Evolutionary conservation across 2,113 vertebrate genomes (phyloP), one percentile per base, ranked within the genome.

Genomic region (Aldabrachelys gigantea): DNA sequence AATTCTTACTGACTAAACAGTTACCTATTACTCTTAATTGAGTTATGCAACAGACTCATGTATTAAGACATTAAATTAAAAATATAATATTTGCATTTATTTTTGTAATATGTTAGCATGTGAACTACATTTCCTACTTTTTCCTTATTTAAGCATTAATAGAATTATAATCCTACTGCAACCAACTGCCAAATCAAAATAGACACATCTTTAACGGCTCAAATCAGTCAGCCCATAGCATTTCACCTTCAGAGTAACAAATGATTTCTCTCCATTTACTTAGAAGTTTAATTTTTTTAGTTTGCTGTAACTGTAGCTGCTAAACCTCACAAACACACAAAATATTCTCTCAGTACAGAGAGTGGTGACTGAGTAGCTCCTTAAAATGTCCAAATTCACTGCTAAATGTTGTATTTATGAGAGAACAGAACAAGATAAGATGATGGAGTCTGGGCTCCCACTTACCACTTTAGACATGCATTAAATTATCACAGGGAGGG

Each of bases 1-100:
- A 56, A 82, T 8, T 94, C 65, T 86, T 91, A 62, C 31, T 85
- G 53, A 86, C 83, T 86, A 44, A 92, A 82, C 47, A 91, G 89
- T 80, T 76, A 80, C 75, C 78, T 47, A 86, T 86, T 92, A 35
- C 47, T 47, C 65, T 83, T 89, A 94, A 93, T 82, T 49, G 2
- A 84, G 2, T 0, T 24, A 84, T 2, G 59, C 9, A 90, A 35
- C n/a, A 47, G 47, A 85, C 84, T 24, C 92, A n/a, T 85, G 21
- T 11, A 93, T 27, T 47, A 95, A 5, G 31, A 80, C 65, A 92
- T 38, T 6, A n/a, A 69, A 88, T 78, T 76, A 1, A 76, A 94
- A 89, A 80, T 4, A 88, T 54, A 19, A 24, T 17, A 62, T 21
- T 76, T 82, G 27, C 52, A 85, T 53, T 85, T 52, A 76, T 25